Evolutionary conservation across 1,140 invertebrate genomes (phyloP).

Genomic region (Diabrotica undecimpunctata): DNA sequence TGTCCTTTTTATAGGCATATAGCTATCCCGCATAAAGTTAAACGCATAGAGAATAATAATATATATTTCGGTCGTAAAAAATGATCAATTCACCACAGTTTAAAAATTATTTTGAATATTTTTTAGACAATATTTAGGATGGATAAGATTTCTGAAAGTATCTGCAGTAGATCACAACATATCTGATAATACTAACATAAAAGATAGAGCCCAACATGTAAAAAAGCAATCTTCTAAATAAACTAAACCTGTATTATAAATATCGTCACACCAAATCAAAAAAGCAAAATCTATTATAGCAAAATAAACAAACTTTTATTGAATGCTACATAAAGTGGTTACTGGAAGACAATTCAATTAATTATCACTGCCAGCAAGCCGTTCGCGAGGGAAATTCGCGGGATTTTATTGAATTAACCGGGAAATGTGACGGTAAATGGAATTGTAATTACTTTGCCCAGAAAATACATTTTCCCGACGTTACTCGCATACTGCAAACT

Average conservation of each 20-base stretch:
- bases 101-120: too few species aligned
- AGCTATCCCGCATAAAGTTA: too few species aligned
- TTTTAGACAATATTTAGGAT: too few species aligned
- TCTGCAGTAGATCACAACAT: too few species aligned
- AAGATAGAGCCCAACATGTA: too few species aligned
- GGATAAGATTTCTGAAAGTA: too few species aligned
- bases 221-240: too few species aligned
- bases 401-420: neutral
- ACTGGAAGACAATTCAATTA: neutral
- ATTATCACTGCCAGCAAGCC: neutral
- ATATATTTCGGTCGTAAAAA: too few species aligned
- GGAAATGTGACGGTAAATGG: neutral
- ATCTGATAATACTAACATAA: too few species aligned
- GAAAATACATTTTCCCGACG: neutral
- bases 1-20: too few species aligned
- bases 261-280: neutral
- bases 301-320: neutral
- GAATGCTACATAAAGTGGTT: neutral
- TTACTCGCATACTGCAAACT: neutral
- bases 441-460: neutral
- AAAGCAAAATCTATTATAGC: neutral
- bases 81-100: too few species aligned
- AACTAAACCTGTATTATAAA: neutral
- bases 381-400: conserved; percentile 1
- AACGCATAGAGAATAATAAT: too few species aligned